A percentile compares a stretch with the other conserved stretches of the same genome.
Evolutionary conservation across 2,797 vertebrate species (phyloP).

Genomic region (Peromyscus nudipes): DNA sequence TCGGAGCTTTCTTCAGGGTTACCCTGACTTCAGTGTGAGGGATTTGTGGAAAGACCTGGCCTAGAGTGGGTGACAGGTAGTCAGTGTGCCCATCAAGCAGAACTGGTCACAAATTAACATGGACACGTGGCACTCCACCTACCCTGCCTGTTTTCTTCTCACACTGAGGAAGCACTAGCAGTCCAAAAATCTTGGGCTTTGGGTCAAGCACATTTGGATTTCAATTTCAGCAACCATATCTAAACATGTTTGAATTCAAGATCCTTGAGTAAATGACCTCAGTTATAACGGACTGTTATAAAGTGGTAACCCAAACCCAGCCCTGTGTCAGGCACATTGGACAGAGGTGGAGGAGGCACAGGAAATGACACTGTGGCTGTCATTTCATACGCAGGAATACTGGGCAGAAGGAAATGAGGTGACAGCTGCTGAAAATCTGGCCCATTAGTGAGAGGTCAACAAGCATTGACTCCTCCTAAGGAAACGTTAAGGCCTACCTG

Average conservation of each 20-base stretch:
- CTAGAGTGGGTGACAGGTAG: background rate
- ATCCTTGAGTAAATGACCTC: slow-evolving; percentile 2
- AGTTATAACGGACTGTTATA: background rate
- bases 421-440: background rate
- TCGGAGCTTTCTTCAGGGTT: background rate
- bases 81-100: background rate
- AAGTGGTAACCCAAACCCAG: background rate
- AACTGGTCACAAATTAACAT: background rate
- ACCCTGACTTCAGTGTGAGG: slow-evolving; percentile 7
- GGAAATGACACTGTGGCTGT: background rate
- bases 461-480: background rate
- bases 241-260: background rate
- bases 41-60: background rate
- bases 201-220: slow-evolving; percentile 11
- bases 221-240: background rate
- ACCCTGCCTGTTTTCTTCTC: background rate
- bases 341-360: background rate
- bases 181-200: slow-evolving; percentile 11
- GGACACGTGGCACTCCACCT: background rate
- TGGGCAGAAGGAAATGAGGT: slow-evolving; percentile 13
- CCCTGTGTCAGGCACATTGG: background rate
- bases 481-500: background rate
- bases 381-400: background rate
- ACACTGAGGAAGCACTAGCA: background rate
- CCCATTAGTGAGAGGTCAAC: background rate